phyloP scores from a whole-genome alignment of 2,797 vertebrate species.

The Channa striata region DNA sequence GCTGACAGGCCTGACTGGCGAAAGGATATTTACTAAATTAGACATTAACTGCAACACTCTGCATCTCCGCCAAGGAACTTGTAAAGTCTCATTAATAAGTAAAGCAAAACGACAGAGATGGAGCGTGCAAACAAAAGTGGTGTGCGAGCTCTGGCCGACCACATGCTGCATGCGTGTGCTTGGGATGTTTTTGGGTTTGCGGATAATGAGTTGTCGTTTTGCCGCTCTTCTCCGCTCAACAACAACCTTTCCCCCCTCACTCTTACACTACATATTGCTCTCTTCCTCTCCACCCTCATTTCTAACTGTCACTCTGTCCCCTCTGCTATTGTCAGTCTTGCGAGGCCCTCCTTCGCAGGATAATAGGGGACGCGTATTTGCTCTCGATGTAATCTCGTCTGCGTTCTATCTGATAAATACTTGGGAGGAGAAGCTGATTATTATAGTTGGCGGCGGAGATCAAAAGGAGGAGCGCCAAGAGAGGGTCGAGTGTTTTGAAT shows the following conservation, averaged over 20 bases:
- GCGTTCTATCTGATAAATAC: slow-evolving; percentile 79
- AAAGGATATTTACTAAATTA: slow-evolving; percentile 87
- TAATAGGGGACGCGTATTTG: slow-evolving; percentile 83
- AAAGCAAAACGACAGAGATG: slow-evolving; percentile 75
- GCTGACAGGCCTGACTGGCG: slow-evolving; percentile 85
- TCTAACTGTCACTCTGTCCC: slow-evolving; percentile 65
- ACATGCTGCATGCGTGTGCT: slow-evolving; percentile 41
- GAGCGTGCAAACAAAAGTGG: slow-evolving; percentile 80
- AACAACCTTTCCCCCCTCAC: slow-evolving; percentile 66
- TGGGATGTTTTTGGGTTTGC: slow-evolving; percentile 69
- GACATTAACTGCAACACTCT: slow-evolving; percentile 84
- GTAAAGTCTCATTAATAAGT: slow-evolving; percentile 86
- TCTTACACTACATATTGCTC: slow-evolving; percentile 57
- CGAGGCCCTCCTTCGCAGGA: slow-evolving; percentile 74
- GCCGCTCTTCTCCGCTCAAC: slow-evolving; percentile 64
- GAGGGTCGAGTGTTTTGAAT: slow-evolving; percentile 76
- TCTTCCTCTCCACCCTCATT: slow-evolving; percentile 60
- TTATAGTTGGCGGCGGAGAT: slow-evolving; percentile 78
- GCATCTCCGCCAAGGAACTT: slow-evolving; percentile 83
- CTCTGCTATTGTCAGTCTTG: slow-evolving; percentile 76
- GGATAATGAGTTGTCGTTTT: slow-evolving; percentile 83
- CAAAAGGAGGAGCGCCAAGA: slow-evolving; percentile 66
- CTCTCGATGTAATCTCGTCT: slow-evolving; percentile 80
- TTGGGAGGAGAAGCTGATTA: slow-evolving; percentile 77
- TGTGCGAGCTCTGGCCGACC: slow-evolving; percentile 59